Evolutionary conservation across 2,888 invertebrate species (phyloP), one percentile per base, ranked within the genome.

Genomic region (Orthosia cruda): DNA sequence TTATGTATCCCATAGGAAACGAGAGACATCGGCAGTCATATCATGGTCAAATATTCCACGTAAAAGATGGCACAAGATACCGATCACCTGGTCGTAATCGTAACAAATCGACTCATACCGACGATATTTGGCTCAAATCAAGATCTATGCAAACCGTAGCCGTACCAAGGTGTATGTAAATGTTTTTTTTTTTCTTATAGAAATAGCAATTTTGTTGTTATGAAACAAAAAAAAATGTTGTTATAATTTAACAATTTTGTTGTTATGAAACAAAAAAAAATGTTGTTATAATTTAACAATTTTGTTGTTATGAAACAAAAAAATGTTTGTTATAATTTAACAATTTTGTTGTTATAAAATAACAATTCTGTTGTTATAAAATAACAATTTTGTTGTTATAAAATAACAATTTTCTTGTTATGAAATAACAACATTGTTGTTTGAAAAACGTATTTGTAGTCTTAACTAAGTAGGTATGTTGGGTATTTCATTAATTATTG

Each of bases 151-250:
- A 61, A 52, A 71, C 80, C 20, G 40, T 45, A 52, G 69, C 80
- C 20, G 40, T 45, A 50, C 20, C 26, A 78, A 49, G 15, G 59
- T 54, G 82, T 81, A 70, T 69, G 85, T 84, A 84, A 83, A 83
- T 67, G 40, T 18, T n/a, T 61, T 45, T 23, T 26, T 55, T 55
- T 0, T 72, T 59, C 20, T 70, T 72, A 57, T 72, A 59, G 50
- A 61, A 58, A 26, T 74, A 65, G 57, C 50, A 47, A 9, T 61
- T 20, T 61, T 45, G 45, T 61, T 45, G 16, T 26, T n/a, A 40
- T 1, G 9, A 40, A 40, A 7, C 26, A 26, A 26, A 26, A 26
- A 26, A 26, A 26, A 26, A 26, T 26, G 26, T 26, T 4, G 26
- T 26, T 26, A 26, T 26, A 26, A 26, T 3, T 4, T 32, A 32